phyloP scores from a whole-genome alignment of 2,888 invertebrate genomes.

The Hypercompe scribonia region DNA sequence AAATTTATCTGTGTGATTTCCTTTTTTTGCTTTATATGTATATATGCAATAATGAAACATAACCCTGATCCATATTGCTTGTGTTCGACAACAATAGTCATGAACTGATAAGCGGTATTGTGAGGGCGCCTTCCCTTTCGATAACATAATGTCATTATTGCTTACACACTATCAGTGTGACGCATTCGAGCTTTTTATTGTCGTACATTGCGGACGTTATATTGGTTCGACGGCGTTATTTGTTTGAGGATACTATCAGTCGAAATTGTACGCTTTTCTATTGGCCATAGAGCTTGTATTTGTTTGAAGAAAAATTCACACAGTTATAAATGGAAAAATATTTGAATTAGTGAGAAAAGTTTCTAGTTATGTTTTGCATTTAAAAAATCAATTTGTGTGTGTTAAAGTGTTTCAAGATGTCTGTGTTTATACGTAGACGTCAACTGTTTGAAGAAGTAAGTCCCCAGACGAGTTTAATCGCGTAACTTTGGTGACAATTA shows the following conservation, averaged over 20 bases:
- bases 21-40: too few species aligned
- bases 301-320: neutral
- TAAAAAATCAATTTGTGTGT: too few species aligned
- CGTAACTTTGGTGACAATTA: too few species aligned
- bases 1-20: too few species aligned
- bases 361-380: too few species aligned
- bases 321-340: too few species aligned
- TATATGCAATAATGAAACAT: neutral
- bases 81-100: constrained; percentile 1
- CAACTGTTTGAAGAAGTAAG: constrained; percentile 73
- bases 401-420: constrained; percentile 52
- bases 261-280: neutral
- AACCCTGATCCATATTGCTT: neutral
- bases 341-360: neutral
- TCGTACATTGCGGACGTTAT: neutral
- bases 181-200: neutral
- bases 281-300: neutral
- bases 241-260: too few species aligned
- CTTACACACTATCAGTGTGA: neutral
- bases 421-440: constrained; percentile 61
- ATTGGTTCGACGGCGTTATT: neutral
- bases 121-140: constrained; percentile 17
- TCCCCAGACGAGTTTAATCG: too few species aligned
- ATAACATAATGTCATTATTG: constrained; percentile 15
- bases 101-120: constrained; percentile 24